Evolutionary conservation across 2,797 vertebrate genomes (phyloP), one percentile per base, ranked within the genome.

Genomic region (Cossypha caffra): DNA sequence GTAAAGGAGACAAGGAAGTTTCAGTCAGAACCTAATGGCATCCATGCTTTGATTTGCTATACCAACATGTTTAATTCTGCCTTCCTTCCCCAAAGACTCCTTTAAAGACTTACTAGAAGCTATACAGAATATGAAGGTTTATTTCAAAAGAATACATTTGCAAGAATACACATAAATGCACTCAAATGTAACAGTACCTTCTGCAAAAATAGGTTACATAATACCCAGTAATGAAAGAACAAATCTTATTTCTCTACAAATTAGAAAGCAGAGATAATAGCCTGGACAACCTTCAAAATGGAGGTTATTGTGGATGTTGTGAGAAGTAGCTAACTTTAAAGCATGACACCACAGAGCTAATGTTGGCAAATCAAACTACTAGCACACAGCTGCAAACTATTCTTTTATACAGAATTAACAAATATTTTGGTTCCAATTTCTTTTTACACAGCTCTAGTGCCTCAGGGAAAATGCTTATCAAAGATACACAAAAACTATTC

Each of bases 141-240:
- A 98, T 98, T 98, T 98, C 97, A 98, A 98, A 98, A 98, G 97
- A 98, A 97, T 98, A 98, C 98, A 98, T 97, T 95, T 96, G 98
- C 97, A 97, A 97, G 97, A 95, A 96, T 98, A 98, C 98, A 98
- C 94, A 96, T 96, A 98, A 98, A 97, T 98, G 97, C 97, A 98
- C 97, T 98, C 97, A 96, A 96, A 97, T 98, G 98, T 98, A 98
- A 98, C 98, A 98, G 98, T 97, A 98, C 98, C 97, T 98, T 98
- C 91, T 98, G 98, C 97, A 98, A 98, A 98, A 98, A 98, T 98
- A 98, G 97, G 97, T 98, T 98, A 98, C 98, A 97, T 98, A 98
- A 98, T 98, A 98, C 98, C 98, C 97, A 94, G 97, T 98, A 98
- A 98, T 93, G 96, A 97, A 98, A 98, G 95, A 95, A 98, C 97